Base-by-base conservation (phyloP, 2,888 invertebrate genomes). In the Drosophila sordidapex region DNA sequence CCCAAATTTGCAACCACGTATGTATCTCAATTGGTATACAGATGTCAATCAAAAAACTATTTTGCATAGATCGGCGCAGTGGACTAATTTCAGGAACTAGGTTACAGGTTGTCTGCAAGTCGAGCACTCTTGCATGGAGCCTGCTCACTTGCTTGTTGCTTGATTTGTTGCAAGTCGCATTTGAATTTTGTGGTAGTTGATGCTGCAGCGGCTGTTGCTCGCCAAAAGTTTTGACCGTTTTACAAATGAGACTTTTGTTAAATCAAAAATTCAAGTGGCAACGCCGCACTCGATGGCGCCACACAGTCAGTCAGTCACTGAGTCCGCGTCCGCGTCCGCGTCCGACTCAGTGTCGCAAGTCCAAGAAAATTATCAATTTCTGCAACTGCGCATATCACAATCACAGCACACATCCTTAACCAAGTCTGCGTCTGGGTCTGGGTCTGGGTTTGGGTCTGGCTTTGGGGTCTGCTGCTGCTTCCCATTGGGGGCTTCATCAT, bases 221-320 rank as follows among this genome's bases (percentile, higher is more conserved):
- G 68, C 35, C 49, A 31, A 68, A 48, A 63, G 69, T 74, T 74
- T 76, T 76, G 76, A 64, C 61, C 83, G 87, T 77, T 83, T 86
- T 89, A 86, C 85, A 86, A 89, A 86, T 86, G 82, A 87, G 89
- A 78, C 74, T 82, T 85, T 86, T 86, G 85, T 86, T 86, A 83
- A 86, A 86, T 86, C 85, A 88, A 88, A 88, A 88, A 86, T 86
- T 86, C 85, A 86, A 86, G 85, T 86, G 85, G 85, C 85, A 86
- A 86, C 73, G 82, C 85, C 87, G 85, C 85, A 86, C 85, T 86
- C 82, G 83, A 62, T 80, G 85, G 89, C 85, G 85, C 85, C 89
- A 80, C 79, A 80, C 70, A 79, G 80, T 65, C 78, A 78, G 67
- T 27, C 15, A 25, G 59, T 49, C 46, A 52, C 38, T 38, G 35